Percentiles rank a stretch among this genome's conserved stretches.
These are phyloP conservation scores for Belgica antarctica DNA, from an alignment of 2,888 invertebrate species.

Conservation along the genomic window DNA sequence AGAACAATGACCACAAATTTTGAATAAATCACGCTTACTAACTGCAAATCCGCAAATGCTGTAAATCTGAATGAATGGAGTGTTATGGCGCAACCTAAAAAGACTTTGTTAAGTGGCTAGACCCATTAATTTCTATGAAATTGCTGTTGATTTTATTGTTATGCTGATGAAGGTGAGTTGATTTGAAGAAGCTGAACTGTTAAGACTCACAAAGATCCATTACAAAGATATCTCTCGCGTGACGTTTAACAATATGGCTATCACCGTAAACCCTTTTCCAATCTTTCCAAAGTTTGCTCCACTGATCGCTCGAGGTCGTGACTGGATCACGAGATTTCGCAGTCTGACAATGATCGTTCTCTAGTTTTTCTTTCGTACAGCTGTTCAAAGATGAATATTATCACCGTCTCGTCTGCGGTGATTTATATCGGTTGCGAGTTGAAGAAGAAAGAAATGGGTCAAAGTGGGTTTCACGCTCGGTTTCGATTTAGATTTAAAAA, in stretches of 20 bases:
- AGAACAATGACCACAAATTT: background rate
- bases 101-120: background rate
- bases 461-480: background rate
- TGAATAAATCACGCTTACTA: background rate
- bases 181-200: background rate
- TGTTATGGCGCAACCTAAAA: background rate
- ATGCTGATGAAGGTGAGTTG: background rate
- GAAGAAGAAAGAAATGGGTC: background rate
- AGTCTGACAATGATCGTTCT: conserved; percentile 1
- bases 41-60: background rate
- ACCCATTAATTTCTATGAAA: background rate
- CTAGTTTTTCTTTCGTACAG: too few species aligned
- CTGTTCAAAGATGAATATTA: background rate
- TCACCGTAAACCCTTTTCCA: too few species aligned
- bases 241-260: too few species aligned
- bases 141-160: conserved; percentile 11
- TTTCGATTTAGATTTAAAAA: background rate
- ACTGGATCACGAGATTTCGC: background rate
- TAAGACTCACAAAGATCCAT: background rate
- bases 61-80: background rate
- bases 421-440: background rate
- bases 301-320: background rate
- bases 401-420: conserved; percentile 23
- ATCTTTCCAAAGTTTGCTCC: too few species aligned
- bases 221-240: too few species aligned